Evolutionary conservation across 2,797 vertebrate species (phyloP).

Genomic region (Hipposideros larvatus): DNA sequence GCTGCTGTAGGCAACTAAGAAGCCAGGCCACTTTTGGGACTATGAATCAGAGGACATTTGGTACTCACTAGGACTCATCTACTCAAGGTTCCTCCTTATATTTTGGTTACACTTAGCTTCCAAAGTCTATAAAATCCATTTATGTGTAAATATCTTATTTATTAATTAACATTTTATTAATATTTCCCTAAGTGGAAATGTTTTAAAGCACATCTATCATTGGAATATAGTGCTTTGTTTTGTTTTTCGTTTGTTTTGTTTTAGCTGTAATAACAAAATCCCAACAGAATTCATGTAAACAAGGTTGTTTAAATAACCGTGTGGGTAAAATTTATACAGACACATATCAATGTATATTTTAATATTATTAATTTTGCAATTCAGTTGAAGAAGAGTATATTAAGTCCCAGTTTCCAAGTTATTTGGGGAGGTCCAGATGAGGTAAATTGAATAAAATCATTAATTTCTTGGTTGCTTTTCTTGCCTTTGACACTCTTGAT

Average conservation of each 20-base stretch:
- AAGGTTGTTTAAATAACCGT: background rate
- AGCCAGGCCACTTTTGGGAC: background rate
- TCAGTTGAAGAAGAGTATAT: background rate
- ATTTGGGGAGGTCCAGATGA: background rate
- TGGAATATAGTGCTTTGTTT: background rate
- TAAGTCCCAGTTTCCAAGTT: background rate
- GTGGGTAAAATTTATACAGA: background rate
- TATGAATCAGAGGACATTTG: background rate
- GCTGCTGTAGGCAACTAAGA: background rate
- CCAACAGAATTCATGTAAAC: background rate
- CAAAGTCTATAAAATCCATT: background rate
- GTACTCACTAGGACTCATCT: background rate
- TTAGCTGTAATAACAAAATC: background rate
- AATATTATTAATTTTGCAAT: background rate
- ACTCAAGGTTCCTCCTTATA: background rate
- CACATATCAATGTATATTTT: background rate
- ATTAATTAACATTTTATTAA: background rate
- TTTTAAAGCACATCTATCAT: background rate
- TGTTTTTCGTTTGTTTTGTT: background rate
- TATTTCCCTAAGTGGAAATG: background rate
- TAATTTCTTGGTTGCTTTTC: background rate
- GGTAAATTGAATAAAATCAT: background rate
- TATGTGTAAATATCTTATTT: constrained; percentile 11
- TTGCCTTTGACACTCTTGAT: background rate
- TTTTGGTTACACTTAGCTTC: background rate